These are phyloP conservation scores for Cladorhizidae sp. DNA, from an alignment of 37 sponge, comb jelly and placozoan species.

Conservation along the genomic window DNA sequence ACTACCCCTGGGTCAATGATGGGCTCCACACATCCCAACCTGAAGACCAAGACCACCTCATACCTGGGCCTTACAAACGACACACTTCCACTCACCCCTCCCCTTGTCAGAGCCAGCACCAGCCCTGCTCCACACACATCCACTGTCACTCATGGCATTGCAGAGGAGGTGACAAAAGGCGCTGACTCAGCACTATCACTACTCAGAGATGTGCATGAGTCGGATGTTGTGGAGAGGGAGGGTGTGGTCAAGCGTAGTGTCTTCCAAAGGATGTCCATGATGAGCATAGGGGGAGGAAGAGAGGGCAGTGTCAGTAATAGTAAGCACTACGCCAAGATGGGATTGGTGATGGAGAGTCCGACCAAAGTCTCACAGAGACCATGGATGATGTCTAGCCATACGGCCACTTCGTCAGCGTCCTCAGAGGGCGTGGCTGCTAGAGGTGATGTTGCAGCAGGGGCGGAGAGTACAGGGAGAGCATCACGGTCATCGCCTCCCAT, in stretches of 20 bases:
- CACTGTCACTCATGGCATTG: neutral
- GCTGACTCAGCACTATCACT: slow-evolving; percentile 10
- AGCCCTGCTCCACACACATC: neutral
- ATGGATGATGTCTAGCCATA: neutral
- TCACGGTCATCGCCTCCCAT: slow-evolving; percentile 36
- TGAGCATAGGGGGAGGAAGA: too few species aligned
- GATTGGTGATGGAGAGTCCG: slow-evolving; percentile 17
- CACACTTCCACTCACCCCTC: neutral
- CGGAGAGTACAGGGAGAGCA: neutral
- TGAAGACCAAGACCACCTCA: neutral
- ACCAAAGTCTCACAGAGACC: neutral
- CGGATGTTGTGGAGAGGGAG: neutral
- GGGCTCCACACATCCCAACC: neutral
- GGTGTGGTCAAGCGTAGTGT: neutral
- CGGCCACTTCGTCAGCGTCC: neutral
- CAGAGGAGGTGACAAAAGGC: neutral
- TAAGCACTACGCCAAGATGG: slow-evolving; percentile 20
- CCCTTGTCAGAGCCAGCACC: neutral
- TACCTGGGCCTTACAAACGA: neutral
- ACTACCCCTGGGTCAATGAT: neutral
- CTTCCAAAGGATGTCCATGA: neutral
- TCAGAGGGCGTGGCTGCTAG: neutral
- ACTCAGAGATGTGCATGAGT: slow-evolving; percentile 14
- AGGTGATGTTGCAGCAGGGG: neutral
- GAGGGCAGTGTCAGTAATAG: too few species aligned